Evolutionary conservation across 1,140 invertebrate genomes (phyloP).

Genomic region (Anastrepha obliqua): DNA sequence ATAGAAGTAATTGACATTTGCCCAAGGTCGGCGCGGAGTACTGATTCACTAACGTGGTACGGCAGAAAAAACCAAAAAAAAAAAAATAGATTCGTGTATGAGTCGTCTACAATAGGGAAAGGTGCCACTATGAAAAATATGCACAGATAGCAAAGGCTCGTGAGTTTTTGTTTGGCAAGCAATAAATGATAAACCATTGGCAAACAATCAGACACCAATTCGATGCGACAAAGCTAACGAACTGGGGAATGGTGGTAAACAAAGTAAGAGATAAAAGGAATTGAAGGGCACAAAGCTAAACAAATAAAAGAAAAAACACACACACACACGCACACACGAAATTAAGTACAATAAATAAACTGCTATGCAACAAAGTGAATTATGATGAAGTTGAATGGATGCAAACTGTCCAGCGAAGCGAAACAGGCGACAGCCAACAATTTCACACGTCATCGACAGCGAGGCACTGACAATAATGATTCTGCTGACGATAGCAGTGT

Average conservation of each 20-base stretch:
- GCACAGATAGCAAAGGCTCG: too few relatives aligned
- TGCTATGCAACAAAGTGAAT: conserved; percentile 5
- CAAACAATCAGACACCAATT: not conserved
- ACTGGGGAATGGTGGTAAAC: not conserved
- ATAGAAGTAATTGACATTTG: too few relatives aligned
- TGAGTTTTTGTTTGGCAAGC: too few relatives aligned
- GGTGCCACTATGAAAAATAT: too few relatives aligned
- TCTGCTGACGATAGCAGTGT: conserved; percentile 3
- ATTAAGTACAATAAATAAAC: not conserved
- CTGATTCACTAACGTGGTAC: too few relatives aligned
- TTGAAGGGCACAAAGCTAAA: not conserved
- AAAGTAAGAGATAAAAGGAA: not conserved
- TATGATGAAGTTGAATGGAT: not conserved
- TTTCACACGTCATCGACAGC: conserved; percentile 23
- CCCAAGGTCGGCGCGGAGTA: too few relatives aligned
- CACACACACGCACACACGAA: not conserved
- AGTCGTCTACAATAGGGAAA: too few relatives aligned
- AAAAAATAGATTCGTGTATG: too few relatives aligned
- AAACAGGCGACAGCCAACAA: not conserved
- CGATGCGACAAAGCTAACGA: conserved; percentile 23
- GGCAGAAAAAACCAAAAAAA: too few relatives aligned
- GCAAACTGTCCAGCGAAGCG: not conserved
- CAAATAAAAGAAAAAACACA: not conserved
- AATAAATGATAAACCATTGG: not conserved
- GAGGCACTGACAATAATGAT: conserved; percentile 25